Evolutionary conservation across 1,140 invertebrate species (phyloP).

Genomic region (Zaprionus capensis): DNA sequence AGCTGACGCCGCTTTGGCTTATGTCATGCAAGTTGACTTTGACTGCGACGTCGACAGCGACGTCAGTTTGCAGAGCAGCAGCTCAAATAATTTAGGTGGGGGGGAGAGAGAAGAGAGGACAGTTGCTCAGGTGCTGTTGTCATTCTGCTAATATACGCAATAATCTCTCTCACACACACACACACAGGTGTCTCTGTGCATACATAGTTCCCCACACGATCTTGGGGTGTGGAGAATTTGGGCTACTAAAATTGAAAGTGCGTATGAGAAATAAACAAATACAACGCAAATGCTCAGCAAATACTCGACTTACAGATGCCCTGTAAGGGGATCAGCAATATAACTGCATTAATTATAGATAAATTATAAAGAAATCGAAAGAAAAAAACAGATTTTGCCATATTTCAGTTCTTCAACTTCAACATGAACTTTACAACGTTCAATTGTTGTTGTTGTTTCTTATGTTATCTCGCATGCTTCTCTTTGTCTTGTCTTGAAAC

Average conservation of each 20-base stretch:
- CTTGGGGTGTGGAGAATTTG: background rate
- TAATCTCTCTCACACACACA: slow-evolving; percentile 15
- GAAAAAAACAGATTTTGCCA: background rate
- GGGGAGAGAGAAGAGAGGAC: background rate
- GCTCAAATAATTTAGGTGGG: slow-evolving; percentile 2
- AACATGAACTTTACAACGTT: slow-evolving; percentile 1
- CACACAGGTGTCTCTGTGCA: background rate
- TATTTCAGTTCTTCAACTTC: background rate
- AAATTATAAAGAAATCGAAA: too few relatives aligned
- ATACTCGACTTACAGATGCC: slow-evolving; percentile 1
- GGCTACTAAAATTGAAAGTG: background rate
- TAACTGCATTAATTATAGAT: background rate
- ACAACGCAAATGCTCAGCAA: background rate
- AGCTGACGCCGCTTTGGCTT: slow-evolving; percentile 15
- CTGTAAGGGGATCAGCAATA: background rate
- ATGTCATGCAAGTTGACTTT: slow-evolving; percentile 22
- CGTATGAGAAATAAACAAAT: slow-evolving; percentile 1
- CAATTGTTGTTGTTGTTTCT: background rate
- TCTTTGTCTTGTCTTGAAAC: background rate
- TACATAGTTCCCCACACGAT: background rate
- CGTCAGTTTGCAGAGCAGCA: background rate
- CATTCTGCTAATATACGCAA: slow-evolving; percentile 31
- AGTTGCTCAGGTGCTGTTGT: background rate
- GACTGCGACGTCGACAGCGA: background rate
- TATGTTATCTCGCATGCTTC: background rate